Conservation (phyloP, 2,888 invertebrate species). For the Amiota communis region DNA sequence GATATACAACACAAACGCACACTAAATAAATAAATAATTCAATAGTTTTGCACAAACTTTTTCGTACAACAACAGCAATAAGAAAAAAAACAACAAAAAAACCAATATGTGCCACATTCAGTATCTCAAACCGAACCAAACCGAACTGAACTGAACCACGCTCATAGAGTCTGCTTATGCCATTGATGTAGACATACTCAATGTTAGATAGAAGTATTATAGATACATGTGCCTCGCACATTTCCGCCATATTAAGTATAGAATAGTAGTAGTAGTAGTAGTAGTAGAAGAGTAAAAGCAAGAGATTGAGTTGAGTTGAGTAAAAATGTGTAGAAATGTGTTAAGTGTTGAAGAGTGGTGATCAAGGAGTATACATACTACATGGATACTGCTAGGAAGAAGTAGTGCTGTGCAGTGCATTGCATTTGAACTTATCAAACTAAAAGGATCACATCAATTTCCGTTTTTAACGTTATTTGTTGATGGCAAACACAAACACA, state of each 20-base stretch:
- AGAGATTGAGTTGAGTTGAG: not conserved
- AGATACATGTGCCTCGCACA: not conserved
- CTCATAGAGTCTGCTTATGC: not conserved
- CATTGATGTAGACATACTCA: no score
- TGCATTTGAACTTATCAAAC: constrained; percentile 37
- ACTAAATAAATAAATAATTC: constrained; percentile 16
- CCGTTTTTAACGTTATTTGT: constrained; percentile 43
- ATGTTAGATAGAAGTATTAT: not conserved
- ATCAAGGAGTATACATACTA: no score
- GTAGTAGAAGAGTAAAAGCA: not conserved
- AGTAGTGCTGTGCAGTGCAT: not conserved
- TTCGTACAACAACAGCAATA: not conserved
- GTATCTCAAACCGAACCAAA: constrained; percentile 7
- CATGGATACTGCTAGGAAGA: no score
- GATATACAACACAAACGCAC: no score
- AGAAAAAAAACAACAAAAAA: not conserved
- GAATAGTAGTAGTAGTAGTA: no score
- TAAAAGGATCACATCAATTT: constrained; percentile 39
- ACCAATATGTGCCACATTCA: constrained; percentile 17
- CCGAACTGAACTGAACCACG: not conserved
- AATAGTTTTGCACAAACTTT: constrained; percentile 15
- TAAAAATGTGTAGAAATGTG: no score
- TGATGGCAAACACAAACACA: constrained; percentile 36
- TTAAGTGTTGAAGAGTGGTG: not conserved
- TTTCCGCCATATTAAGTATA: constrained; percentile 27